These are phyloP conservation scores for Copidosoma aretas DNA, from an alignment of 2,888 invertebrate genomes.

Conservation along the genomic window DNA sequence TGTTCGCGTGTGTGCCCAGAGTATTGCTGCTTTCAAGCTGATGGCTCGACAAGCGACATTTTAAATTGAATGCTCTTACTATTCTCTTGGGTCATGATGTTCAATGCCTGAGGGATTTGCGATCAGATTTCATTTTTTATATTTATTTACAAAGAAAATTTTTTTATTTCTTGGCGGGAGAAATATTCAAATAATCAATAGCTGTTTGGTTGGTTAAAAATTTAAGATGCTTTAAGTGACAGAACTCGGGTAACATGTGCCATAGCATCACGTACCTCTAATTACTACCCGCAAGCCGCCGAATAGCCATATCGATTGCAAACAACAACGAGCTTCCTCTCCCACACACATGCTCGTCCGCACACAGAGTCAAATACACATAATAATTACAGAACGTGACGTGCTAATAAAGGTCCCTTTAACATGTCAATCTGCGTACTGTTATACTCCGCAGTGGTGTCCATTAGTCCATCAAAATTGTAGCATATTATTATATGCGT, in stretches of 20 bases:
- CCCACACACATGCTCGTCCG: neutral
- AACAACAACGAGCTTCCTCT: constrained; percentile 25
- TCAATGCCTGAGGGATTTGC: too few species aligned
- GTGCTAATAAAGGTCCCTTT: constrained; percentile 54
- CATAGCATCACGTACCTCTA: neutral
- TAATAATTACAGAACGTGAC: constrained; percentile 48
- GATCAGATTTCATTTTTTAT: too few species aligned
- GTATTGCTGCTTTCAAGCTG: constrained; percentile 22
- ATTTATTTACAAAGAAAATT: too few species aligned
- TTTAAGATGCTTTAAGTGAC: too few species aligned
- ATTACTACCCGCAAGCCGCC: neutral
- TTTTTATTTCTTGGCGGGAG: too few species aligned
- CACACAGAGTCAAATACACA: constrained; percentile 36
- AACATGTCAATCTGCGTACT: constrained; percentile 49
- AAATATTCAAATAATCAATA: too few species aligned
- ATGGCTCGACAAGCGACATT: neutral
- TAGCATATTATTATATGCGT: too few species aligned
- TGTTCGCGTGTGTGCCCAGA: constrained; percentile 5
- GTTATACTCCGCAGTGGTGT: constrained; percentile 41
- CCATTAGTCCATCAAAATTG: constrained; percentile 53
- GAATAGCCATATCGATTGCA: constrained; percentile 28
- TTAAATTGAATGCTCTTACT: neutral
- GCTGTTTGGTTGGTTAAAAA: too few species aligned
- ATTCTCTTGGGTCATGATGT: neutral
- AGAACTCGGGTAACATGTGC: neutral